phyloP scores from a whole-genome alignment of 30 jellyfish, hydroid and myxozoan species.

The Rhopilema esculentum region DNA sequence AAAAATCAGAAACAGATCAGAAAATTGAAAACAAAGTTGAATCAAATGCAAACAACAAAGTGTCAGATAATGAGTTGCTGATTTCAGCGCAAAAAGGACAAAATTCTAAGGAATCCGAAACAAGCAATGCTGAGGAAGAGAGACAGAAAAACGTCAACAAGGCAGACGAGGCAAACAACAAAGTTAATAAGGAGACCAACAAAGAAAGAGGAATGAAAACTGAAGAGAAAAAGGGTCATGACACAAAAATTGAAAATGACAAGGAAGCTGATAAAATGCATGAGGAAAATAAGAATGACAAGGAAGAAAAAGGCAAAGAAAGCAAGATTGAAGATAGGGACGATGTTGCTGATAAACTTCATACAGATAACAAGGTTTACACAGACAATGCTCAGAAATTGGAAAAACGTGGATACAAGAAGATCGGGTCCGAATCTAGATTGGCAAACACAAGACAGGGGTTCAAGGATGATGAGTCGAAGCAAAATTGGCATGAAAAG shows the following conservation, averaged over 20 bases:
- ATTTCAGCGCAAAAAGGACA: background rate
- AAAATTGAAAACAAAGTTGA: background rate
- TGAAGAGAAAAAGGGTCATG: background rate
- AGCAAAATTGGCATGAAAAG: background rate
- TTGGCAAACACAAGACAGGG: background rate
- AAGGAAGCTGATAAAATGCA: background rate
- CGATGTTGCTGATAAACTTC: background rate
- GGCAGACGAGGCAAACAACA: background rate
- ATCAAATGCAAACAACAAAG: background rate
- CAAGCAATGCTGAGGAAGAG: background rate
- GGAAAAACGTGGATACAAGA: background rate
- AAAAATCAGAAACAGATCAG: background rate
- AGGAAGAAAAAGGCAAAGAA: background rate
- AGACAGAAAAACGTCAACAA: background rate
- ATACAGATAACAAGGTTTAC: background rate
- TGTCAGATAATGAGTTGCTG: background rate
- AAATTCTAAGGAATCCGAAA: background rate
- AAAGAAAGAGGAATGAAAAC: background rate
- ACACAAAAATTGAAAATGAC: background rate
- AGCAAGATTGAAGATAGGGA: background rate
- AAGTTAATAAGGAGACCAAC: background rate
- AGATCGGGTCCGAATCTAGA: background rate
- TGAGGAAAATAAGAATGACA: constrained; percentile 1
- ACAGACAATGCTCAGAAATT: background rate
- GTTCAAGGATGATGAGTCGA: background rate